Conservation (phyloP, 2,888 invertebrate species). For the Lydus trimaculatus region DNA sequence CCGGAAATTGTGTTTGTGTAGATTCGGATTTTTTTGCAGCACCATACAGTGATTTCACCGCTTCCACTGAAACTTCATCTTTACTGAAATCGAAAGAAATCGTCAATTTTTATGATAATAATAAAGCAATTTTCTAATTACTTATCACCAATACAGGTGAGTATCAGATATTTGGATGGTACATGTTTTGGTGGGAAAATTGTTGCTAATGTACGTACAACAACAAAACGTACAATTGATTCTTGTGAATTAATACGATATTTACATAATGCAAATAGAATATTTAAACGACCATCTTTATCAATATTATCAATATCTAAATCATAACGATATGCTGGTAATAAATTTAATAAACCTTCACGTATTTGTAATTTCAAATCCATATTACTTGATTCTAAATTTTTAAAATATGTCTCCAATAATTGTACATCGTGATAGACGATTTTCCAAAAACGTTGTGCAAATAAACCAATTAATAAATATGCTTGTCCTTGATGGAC, state of each 20-base stretch:
- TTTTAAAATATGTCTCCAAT: slow-evolving; percentile 64
- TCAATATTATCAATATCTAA: slow-evolving; percentile 51
- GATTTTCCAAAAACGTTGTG: slow-evolving; percentile 67
- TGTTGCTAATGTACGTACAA: slow-evolving; percentile 80
- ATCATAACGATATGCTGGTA: slow-evolving; percentile 55
- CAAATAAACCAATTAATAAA: slow-evolving; percentile 75
- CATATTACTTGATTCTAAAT: slow-evolving; percentile 60
- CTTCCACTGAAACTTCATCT: slow-evolving; percentile 78
- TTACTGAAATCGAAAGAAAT: slow-evolving; percentile 63
- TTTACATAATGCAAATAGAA: slow-evolving; percentile 68
- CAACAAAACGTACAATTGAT: slow-evolving; percentile 81
- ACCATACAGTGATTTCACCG: slow-evolving; percentile 77
- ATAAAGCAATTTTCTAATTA: slow-evolving; percentile 51
- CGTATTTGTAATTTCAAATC: slow-evolving; percentile 56
- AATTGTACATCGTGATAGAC: slow-evolving; percentile 72
- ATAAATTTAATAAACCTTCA: slow-evolving; percentile 55
- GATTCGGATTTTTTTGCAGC: slow-evolving; percentile 66
- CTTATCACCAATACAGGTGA: slow-evolving; percentile 86
- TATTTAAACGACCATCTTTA: slow-evolving; percentile 54
- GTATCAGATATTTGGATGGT: slow-evolving; percentile 80
- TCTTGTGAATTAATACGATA: slow-evolving; percentile 80
- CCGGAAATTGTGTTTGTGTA: slow-evolving; percentile 62
- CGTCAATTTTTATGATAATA: not conserved
- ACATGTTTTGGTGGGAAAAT: slow-evolving; percentile 85
- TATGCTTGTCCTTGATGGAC: slow-evolving; percentile 75